Evolutionary conservation across 2,797 vertebrate species (phyloP).

Genomic region (Mormyrus proboscirostris): DNA sequence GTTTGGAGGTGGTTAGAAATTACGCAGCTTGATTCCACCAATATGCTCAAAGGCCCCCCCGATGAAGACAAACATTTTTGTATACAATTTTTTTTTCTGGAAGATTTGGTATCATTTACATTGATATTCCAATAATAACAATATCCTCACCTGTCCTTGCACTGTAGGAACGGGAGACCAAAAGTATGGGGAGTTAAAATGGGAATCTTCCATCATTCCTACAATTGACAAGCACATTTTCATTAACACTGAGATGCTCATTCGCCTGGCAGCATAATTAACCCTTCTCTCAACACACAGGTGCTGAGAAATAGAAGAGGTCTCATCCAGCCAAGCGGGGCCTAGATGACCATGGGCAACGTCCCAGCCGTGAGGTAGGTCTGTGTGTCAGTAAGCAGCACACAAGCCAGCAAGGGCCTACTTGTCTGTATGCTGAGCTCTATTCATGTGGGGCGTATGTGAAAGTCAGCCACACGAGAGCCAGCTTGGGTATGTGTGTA

Average conservation of each 20-base stretch:
- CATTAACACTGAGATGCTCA: constrained; percentile 34
- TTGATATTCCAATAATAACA: constrained; percentile 18
- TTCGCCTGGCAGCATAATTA: neutral
- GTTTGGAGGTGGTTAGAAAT: constrained; percentile 2
- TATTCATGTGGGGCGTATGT: neutral
- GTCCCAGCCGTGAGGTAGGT: neutral
- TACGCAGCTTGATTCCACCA: constrained; percentile 13
- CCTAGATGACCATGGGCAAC: neutral
- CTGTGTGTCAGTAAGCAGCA: neutral
- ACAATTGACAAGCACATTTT: constrained; percentile 72
- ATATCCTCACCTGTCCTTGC: constrained; percentile 90
- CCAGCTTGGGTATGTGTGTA: neutral
- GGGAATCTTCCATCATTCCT: constrained; percentile 98
- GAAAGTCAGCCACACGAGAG: neutral
- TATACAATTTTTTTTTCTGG: neutral
- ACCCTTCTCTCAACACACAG: neutral
- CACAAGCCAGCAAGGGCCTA: constrained; percentile 5
- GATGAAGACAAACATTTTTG: constrained; percentile 12
- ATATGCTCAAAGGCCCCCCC: constrained; percentile 8
- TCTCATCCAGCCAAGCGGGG: neutral
- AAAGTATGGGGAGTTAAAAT: constrained; percentile 99
- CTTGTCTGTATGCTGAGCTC: neutral
- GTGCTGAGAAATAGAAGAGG: constrained; percentile 6
- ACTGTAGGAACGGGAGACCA: constrained; percentile 96
- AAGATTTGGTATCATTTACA: constrained; percentile 1